A percentile compares a stretch with the other conserved stretches of the same genome.
Evolutionary conservation across 2,888 invertebrate genomes (phyloP).

Genomic region (Zelleria hepariella): DNA sequence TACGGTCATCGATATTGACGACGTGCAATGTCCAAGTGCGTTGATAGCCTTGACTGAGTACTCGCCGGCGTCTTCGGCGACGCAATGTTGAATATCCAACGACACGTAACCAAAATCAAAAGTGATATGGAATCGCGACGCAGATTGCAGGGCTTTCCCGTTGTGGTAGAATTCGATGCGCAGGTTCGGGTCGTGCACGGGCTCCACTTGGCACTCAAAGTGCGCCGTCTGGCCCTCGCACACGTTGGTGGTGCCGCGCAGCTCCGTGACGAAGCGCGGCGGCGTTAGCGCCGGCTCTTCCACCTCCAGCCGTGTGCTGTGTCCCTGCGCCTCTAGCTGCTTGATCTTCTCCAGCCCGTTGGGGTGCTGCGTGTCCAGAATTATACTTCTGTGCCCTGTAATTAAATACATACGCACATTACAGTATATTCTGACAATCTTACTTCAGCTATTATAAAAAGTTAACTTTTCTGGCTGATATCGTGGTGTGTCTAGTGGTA

Average conservation of each 20-base stretch:
- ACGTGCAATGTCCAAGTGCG: conserved; percentile 89
- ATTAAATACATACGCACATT: conserved; percentile 6
- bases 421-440: not conserved
- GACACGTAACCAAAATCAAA: conserved; percentile 99
- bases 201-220: conserved; percentile 95
- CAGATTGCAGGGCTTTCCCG: conserved; percentile 91
- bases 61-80: conserved; percentile 96
- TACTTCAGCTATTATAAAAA: too few species aligned
- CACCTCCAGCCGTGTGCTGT: conserved; percentile 82
- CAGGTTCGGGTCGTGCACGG: conserved; percentile 90
- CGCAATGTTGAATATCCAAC: conserved; percentile 93
- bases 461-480: too few species aligned
- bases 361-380: conserved; percentile 92
- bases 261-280: conserved; percentile 88
- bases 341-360: conserved; percentile 92
- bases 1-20: conserved; percentile 85
- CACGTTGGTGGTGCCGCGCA: conserved; percentile 88
- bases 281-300: conserved; percentile 85
- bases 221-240: conserved; percentile 95
- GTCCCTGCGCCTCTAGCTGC: conserved; percentile 90
- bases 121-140: conserved; percentile 92
- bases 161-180: conserved; percentile 94
- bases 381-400: conserved; percentile 83
- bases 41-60: conserved; percentile 95
- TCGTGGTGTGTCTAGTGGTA: too few species aligned